These are phyloP conservation scores for Anser cygnoides DNA, from an alignment of 2,113 vertebrate genomes.

Conservation along the genomic window DNA sequence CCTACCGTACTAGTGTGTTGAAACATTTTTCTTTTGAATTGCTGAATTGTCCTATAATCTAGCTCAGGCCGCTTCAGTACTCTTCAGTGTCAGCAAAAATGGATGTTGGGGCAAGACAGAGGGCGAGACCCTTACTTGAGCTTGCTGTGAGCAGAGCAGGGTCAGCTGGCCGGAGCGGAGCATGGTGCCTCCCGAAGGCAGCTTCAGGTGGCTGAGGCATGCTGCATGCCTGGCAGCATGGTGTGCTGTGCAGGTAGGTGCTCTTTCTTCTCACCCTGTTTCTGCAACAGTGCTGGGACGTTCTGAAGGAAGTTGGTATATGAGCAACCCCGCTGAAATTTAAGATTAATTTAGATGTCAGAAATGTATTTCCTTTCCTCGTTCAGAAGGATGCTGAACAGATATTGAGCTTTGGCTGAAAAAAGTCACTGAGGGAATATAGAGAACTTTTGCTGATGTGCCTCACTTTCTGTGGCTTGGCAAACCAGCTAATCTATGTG, in stretches of 20 bases:
- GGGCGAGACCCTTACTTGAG: neutral
- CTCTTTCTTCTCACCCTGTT: accelerated
- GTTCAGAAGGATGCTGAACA: neutral
- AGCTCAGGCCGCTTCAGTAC: neutral
- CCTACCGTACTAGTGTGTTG: neutral
- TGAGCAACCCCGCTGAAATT: neutral
- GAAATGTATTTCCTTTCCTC: neutral
- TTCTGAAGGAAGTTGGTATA: neutral
- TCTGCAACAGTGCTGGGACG: neutral
- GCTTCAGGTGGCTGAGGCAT: neutral
- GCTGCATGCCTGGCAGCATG: accelerated
- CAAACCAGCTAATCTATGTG: neutral
- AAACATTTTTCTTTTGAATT: neutral
- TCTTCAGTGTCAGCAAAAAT: neutral
- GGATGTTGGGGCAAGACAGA: neutral
- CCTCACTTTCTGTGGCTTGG: neutral
- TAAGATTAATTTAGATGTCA: neutral
- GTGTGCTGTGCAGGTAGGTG: neutral
- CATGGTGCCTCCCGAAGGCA: accelerated
- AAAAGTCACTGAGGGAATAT: neutral
- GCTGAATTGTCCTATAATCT: neutral
- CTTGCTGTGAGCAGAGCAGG: accelerated
- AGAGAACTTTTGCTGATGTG: neutral
- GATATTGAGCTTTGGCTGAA: neutral
- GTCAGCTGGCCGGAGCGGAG: neutral